Percentiles rank a stretch among this genome's conserved stretches.
Evolutionary conservation across 1,140 invertebrate species (phyloP).

Genomic region (Drosophila sturtevanti): DNA sequence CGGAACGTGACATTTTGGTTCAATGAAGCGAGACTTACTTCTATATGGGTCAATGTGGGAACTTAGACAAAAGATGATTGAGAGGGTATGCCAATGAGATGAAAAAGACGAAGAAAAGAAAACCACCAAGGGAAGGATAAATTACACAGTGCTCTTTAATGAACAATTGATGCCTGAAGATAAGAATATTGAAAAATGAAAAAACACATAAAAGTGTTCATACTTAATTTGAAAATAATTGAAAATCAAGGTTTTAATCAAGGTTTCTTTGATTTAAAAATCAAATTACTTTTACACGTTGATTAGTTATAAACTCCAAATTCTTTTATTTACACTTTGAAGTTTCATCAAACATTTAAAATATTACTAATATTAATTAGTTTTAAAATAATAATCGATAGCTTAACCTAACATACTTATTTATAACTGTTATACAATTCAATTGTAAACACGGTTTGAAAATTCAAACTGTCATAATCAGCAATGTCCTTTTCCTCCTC

Average conservation of each 20-base stretch:
- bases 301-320: no score
- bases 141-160: background rate
- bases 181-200: background rate
- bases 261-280: no score
- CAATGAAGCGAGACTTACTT: slow-evolving; percentile 21
- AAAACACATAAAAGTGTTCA: background rate
- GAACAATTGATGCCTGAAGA: background rate
- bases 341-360: no score
- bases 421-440: background rate
- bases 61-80: slow-evolving; percentile 1
- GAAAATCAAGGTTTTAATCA: no score
- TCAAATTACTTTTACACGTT: no score
- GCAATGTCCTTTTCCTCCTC: background rate
- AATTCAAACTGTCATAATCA: background rate
- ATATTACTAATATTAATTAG: no score
- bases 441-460: background rate
- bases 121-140: background rate
- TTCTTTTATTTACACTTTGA: no score
- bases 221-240: no score
- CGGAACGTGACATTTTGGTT: slow-evolving; percentile 58
- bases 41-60: slow-evolving; percentile 55
- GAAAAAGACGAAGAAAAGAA: background rate
- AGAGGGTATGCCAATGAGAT: slow-evolving; percentile 4
- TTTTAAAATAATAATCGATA: no score
- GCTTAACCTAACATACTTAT: background rate